Evolutionary conservation across 2,888 invertebrate genomes (phyloP).

Genomic region (Petrolisthes cinctipes): DNA sequence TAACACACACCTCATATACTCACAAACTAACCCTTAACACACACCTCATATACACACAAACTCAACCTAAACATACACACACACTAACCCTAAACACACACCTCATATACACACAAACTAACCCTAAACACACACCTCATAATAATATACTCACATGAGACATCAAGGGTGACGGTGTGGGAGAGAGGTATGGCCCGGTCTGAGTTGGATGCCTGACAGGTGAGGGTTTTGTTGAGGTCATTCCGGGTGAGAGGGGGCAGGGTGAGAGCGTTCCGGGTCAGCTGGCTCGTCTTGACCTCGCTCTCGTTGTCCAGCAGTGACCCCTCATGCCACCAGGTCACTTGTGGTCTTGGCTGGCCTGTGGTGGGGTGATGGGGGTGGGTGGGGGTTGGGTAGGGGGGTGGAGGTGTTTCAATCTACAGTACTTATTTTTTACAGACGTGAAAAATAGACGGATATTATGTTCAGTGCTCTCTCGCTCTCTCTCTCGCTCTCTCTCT

Average conservation of each 20-base stretch:
- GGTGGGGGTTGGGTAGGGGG: neutral
- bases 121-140: neutral
- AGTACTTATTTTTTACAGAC: neutral
- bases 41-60: too few relatives aligned
- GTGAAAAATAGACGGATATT: too few relatives aligned
- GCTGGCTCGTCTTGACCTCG: constrained; percentile 41
- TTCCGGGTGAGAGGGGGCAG: constrained; percentile 38
- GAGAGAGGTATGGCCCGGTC: constrained; percentile 58
- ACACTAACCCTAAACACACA: neutral
- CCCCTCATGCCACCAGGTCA: constrained; percentile 62
- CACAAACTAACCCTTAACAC: neutral
- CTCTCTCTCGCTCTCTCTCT: neutral
- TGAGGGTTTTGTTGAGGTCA: constrained; percentile 44
- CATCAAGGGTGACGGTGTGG: constrained; percentile 45
- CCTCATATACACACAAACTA: too few relatives aligned
- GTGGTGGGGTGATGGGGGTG: neutral
- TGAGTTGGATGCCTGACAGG: constrained; percentile 46
- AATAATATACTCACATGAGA: constrained; percentile 55
- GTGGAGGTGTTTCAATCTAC: neutral
- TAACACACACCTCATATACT: too few relatives aligned
- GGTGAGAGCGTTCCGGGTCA: constrained; percentile 44
- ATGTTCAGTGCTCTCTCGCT: too few relatives aligned
- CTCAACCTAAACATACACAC: neutral
- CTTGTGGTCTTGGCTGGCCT: constrained; percentile 50
- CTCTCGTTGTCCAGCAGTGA: constrained; percentile 56